phyloP scores from a whole-genome alignment of 2,888 invertebrate genomes.

The Autographa pulchrina region DNA sequence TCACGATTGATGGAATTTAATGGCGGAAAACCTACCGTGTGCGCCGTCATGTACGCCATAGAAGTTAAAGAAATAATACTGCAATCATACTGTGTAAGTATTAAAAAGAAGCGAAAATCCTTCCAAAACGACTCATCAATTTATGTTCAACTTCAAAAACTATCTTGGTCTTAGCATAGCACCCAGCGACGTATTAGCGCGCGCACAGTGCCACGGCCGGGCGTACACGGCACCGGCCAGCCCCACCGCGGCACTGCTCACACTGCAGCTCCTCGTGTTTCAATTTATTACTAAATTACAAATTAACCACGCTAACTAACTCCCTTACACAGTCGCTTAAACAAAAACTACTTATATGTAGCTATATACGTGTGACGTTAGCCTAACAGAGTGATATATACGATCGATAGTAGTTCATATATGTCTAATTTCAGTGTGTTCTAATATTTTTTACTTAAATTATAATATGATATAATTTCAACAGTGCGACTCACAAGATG shows the following conservation, averaged over 20 bases:
- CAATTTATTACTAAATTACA: conserved; percentile 66
- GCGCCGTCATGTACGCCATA: conserved; percentile 23
- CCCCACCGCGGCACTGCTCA: conserved; percentile 39
- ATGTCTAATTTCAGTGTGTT: conserved; percentile 64
- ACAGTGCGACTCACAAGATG: conserved; percentile 59
- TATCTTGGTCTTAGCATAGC: conserved; percentile 84
- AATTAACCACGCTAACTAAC: conserved; percentile 62
- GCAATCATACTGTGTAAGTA: conserved; percentile 23
- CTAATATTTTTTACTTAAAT: conserved; percentile 71
- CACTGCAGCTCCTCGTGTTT: conserved; percentile 60
- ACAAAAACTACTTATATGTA: conserved; percentile 54
- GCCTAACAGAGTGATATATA: conserved; percentile 68
- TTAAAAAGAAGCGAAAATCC: conserved; percentile 40
- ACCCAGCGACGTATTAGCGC: conserved; percentile 71
- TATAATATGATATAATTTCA: conserved; percentile 69
- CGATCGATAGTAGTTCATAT: conserved; percentile 63
- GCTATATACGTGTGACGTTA: conserved; percentile 55
- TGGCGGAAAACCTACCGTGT: too few relatives aligned
- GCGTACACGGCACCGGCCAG: background rate
- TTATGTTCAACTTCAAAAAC: conserved; percentile 65
- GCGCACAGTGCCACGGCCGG: conserved; percentile 31
- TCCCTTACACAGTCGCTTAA: conserved; percentile 60
- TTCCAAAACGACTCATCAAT: conserved; percentile 52
- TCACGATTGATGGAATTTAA: too few relatives aligned
- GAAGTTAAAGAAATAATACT: conserved; percentile 26